Conservation (phyloP, 2,888 invertebrate genomes). For the Eurytoma californica region DNA sequence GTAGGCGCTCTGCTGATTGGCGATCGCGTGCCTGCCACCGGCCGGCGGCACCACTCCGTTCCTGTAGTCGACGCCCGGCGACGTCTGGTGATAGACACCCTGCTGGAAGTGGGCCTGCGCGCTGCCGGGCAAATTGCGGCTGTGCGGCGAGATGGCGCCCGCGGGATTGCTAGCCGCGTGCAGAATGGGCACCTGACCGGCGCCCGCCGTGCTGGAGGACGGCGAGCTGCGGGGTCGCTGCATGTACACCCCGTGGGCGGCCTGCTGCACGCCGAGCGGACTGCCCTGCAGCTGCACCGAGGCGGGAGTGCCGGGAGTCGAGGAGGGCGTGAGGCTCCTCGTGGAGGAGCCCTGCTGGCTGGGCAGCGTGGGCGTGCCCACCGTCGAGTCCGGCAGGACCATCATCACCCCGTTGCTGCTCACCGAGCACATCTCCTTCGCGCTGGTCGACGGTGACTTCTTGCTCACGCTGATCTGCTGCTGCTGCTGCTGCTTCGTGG, state of each 20-base stretch:
- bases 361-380: slow-evolving; percentile 69
- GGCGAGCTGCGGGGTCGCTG: slow-evolving; percentile 81
- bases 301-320: slow-evolving; percentile 80
- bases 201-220: slow-evolving; percentile 80
- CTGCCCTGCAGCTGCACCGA: slow-evolving; percentile 79
- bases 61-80: slow-evolving; percentile 67
- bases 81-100: slow-evolving; percentile 68
- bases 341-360: slow-evolving; percentile 78
- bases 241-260: slow-evolving; percentile 77
- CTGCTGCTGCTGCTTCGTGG: slow-evolving; percentile 62
- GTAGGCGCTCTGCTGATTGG: slow-evolving; percentile 59
- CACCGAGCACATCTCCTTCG: slow-evolving; percentile 71
- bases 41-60: slow-evolving; percentile 64
- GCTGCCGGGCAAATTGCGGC: slow-evolving; percentile 62
- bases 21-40: slow-evolving; percentile 47
- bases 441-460: slow-evolving; percentile 77
- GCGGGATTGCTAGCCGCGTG: slow-evolving; percentile 74
- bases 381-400: slow-evolving; percentile 77
- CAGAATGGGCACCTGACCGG: slow-evolving; percentile 72
- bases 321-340: slow-evolving; percentile 80
- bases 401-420: slow-evolving; percentile 72
- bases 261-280: slow-evolving; percentile 77
- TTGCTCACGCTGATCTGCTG: slow-evolving; percentile 77
- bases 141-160: slow-evolving; percentile 67
- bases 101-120: slow-evolving; percentile 69